A percentile compares a stretch with the other conserved stretches of the same genome.
Conservation (phyloP, 2,113 vertebrate genomes). For the Potamarius usumacintae region DNA sequence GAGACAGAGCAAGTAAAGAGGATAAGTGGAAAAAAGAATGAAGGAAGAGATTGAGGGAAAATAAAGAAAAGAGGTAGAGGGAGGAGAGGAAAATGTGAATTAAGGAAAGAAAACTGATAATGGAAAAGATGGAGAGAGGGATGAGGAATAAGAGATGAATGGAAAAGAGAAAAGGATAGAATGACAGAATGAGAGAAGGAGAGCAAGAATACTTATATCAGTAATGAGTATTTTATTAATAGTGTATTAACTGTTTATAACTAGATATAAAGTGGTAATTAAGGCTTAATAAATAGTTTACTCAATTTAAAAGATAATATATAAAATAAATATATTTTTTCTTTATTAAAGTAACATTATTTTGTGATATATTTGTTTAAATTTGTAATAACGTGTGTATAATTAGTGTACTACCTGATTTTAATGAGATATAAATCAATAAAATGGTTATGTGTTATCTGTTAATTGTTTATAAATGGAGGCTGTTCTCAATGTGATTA, state of each 20-base stretch:
- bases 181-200: constrained; percentile 39
- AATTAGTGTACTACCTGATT: no score
- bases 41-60: neutral
- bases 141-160: neutral
- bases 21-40: neutral
- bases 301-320: neutral
- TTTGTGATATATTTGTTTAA: no score
- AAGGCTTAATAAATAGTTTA: no score
- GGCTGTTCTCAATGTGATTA: no score
- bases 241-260: neutral
- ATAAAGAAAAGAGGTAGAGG: no score
- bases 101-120: neutral
- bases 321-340: no score
- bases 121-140: neutral
- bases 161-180: constrained; percentile 42
- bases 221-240: neutral
- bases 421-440: neutral
- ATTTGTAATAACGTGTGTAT: no score
- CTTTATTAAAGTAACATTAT: no score
- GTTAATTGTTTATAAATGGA: neutral
- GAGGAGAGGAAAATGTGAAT: neutral
- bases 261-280: neutral
- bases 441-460: neutral
- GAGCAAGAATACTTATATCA: neutral
- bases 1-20: neutral